Evolutionary conservation across 2,888 invertebrate genomes (phyloP).

Genomic region (Steinernema scapterisci): DNA sequence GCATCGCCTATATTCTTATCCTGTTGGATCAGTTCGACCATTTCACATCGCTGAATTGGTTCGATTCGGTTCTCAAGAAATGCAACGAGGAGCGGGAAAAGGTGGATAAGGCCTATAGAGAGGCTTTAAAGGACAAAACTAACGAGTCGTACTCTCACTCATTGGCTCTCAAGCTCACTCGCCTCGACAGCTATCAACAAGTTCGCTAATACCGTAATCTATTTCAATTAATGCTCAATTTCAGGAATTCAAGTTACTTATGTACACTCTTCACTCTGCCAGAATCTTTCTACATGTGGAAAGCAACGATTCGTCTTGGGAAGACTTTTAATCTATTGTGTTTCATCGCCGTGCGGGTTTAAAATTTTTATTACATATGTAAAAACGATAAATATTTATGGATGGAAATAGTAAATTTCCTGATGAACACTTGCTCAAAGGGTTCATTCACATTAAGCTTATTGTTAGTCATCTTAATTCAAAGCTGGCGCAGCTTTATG

Average conservation of each 20-base stretch:
- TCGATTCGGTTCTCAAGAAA: constrained; percentile 75
- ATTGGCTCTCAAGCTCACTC: constrained; percentile 83
- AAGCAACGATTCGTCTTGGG: constrained; percentile 33
- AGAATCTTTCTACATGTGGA: constrained; percentile 84
- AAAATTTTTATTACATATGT: neutral
- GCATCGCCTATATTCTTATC: constrained; percentile 87
- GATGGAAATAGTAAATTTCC: neutral
- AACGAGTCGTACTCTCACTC: constrained; percentile 91
- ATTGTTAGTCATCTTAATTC: no score
- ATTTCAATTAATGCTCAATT: constrained; percentile 54
- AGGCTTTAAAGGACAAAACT: constrained; percentile 33
- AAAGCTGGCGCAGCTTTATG: no score
- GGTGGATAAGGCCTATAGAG: constrained; percentile 55
- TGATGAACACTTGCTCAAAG: neutral
- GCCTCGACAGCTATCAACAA: constrained; percentile 78
- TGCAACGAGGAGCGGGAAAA: constrained; percentile 68
- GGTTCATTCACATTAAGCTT: no score
- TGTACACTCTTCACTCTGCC: constrained; percentile 89
- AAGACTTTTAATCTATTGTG: constrained; percentile 5
- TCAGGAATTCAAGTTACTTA: constrained; percentile 86
- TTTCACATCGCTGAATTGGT: constrained; percentile 93
- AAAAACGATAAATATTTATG: neutral
- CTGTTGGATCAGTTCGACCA: constrained; percentile 83
- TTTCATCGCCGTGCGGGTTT: neutral
- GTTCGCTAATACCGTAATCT: constrained; percentile 65